Evolutionary conservation across 1,140 invertebrate genomes (phyloP).

Genomic region (Yoshiicerus persimilis): DNA sequence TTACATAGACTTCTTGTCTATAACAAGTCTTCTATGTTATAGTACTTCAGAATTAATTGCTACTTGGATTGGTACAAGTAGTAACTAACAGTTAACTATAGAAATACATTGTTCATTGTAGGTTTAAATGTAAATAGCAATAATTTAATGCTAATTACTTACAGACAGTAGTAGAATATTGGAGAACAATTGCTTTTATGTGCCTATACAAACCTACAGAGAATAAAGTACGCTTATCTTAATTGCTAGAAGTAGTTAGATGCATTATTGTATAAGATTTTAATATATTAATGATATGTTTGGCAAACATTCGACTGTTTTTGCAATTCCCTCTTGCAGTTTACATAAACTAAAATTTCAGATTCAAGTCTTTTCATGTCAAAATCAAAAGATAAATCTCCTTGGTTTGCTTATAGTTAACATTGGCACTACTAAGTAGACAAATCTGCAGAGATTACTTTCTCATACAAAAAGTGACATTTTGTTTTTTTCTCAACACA

Average conservation of each 20-base stretch:
- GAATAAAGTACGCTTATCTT: not conserved
- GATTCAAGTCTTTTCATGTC: not conserved
- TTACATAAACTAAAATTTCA: not conserved
- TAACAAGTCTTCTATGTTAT: too few relatives aligned
- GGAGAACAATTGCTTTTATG: not conserved
- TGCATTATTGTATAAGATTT: not conserved
- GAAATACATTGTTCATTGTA: not conserved
- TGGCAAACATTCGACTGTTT: not conserved
- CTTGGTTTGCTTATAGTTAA: not conserved
- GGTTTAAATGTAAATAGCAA: not conserved
- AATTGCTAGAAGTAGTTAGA: not conserved
- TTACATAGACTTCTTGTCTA: too few relatives aligned
- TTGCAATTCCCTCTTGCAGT: not conserved
- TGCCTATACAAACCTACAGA: not conserved
- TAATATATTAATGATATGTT: constrained; percentile 4
- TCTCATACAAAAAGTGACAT: not conserved
- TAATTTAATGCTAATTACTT: not conserved
- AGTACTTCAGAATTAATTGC: too few relatives aligned
- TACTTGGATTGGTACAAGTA: too few relatives aligned
- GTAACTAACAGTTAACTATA: not conserved
- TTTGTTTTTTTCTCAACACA: not conserved
- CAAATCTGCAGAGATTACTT: not conserved
- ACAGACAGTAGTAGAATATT: not conserved
- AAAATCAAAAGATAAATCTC: not conserved
- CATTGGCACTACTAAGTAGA: not conserved